Base-by-base conservation (phyloP, 2,888 invertebrate genomes). In the Heliconius cydno region DNA sequence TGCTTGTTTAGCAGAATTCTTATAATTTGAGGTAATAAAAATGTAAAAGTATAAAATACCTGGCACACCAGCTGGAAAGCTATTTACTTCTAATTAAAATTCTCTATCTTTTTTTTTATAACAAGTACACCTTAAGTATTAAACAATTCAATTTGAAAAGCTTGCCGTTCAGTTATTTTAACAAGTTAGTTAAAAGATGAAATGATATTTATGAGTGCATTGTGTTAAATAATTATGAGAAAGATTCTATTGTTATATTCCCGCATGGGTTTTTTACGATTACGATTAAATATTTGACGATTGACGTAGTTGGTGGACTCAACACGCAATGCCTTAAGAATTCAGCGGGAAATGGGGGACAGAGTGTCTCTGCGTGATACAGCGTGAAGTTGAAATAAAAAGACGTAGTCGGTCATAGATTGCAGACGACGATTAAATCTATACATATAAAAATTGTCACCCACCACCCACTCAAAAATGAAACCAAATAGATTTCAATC, bases 1-100 rank as follows among this genome's bases (percentile, higher is more conserved):
- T 60, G 10, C 22, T 63, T 22, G n/a, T n/a, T n/a, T 1, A 63
- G 25, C 25, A 63, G 22, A 22, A 60, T 57, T n/a, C n/a, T 57
- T 73, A 68, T 41, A 57, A 57, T 73, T 73, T 57, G 5, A 60
- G n/a, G n/a, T 34, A 30, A 57, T 34, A 73, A 73, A 57, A 34
- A n/a, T 30, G 57, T 57, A 34, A 34, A 73, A 41, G 19, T 60
- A 74, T 41, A 30, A 68, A 74, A 67, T 78, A 30, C 41, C 15
- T 28, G 57, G 30, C 15, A 74, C 41, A 30, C 60, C 46, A 41
- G 6, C 68, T 68, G 60, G 63, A 74, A 78, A 78, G 30, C 30
- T 78, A 78, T 78, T 78, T 74, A 75, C n/a, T 46, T 28, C 46
- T 78, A 68, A 78, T 78, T 78, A 78, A 57, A 68, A 78, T 78